These are phyloP conservation scores for Protobothrops mucrosquamatus DNA, from an alignment of 2,113 vertebrate genomes.

Conservation along the genomic window DNA sequence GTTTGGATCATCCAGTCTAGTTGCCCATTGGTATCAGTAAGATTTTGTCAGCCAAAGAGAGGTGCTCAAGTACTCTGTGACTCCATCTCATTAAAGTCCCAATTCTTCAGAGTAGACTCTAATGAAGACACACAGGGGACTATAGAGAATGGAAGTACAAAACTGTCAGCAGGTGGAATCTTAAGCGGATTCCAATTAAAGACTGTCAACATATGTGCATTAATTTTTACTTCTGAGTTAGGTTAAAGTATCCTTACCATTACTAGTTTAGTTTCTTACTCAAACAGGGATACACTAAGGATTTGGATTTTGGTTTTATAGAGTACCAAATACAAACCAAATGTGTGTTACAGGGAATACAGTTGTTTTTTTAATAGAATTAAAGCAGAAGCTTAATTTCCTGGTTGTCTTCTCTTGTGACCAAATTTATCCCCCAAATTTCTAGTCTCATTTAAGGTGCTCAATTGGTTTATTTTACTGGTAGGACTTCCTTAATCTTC, in stretches of 20 bases:
- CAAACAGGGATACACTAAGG: constrained; percentile 19
- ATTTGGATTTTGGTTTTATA: constrained; percentile 22
- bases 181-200: not conserved
- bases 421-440: constrained; percentile 28
- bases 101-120: not conserved
- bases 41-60: not conserved
- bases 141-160: not conserved
- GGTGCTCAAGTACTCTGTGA: not conserved
- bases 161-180: not conserved
- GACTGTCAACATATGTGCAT: not conserved
- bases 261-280: constrained; percentile 29
- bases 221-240: constrained; percentile 16
- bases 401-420: constrained; percentile 31
- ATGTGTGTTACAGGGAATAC: constrained; percentile 38
- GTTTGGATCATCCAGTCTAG: not conserved
- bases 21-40: not conserved
- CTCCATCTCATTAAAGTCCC: not conserved
- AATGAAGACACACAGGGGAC: not conserved
- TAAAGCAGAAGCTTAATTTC: constrained; percentile 33
- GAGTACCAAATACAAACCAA: constrained; percentile 48
- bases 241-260: not conserved
- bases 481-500: constrained; percentile 18
- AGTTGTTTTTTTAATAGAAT: constrained; percentile 45
- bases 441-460: constrained; percentile 26
- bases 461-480: constrained; percentile 8